Percentiles rank a stretch among this genome's conserved stretches.
These are phyloP conservation scores for Sclerurus mexicanus DNA, from an alignment of 2,113 vertebrate species.

Conservation along the genomic window DNA sequence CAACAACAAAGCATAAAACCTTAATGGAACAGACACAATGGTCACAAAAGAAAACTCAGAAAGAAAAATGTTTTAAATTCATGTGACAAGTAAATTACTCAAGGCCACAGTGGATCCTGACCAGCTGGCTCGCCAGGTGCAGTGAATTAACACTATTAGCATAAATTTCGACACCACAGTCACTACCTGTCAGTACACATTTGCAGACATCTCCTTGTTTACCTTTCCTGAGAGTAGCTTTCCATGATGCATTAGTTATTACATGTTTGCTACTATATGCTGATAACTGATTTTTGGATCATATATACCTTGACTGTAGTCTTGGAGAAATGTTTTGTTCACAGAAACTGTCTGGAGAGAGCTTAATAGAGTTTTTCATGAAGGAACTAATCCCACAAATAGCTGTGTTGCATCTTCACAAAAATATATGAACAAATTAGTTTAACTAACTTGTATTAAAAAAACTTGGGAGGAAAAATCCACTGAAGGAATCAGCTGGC, in stretches of 20 bases:
- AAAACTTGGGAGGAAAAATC: background rate
- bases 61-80: background rate
- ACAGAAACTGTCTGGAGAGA: background rate
- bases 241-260: background rate
- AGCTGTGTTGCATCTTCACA: background rate
- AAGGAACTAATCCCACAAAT: background rate
- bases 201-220: background rate
- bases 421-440: background rate
- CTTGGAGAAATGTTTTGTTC: background rate
- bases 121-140: background rate
- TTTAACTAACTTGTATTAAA: background rate
- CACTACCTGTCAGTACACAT: background rate
- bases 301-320: background rate
- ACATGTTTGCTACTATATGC: background rate
- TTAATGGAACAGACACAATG: background rate
- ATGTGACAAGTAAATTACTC: background rate
- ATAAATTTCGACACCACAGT: background rate
- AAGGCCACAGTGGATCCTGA: background rate
- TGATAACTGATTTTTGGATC: background rate
- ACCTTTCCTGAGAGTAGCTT: background rate
- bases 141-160: background rate
- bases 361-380: background rate
- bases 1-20: background rate
- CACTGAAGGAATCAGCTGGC: background rate
- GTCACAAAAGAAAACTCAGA: background rate